Conservation (phyloP, 2,113 vertebrate genomes). For the Eurypyga helias region DNA sequence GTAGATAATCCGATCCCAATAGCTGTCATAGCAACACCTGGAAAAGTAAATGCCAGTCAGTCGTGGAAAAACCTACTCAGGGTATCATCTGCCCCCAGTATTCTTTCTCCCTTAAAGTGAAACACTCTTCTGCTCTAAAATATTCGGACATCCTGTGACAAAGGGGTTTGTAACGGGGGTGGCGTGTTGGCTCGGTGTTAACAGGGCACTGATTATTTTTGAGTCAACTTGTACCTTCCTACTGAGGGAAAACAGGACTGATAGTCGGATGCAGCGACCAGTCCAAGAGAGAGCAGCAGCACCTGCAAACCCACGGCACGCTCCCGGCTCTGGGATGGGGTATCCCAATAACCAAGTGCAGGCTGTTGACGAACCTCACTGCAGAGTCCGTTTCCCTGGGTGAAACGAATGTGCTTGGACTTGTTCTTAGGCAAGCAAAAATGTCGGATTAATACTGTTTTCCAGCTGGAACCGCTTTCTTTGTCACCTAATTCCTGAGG, state of each 20-base stretch:
- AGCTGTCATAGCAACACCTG: background rate
- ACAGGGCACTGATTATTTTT: background rate
- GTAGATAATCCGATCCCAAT: background rate
- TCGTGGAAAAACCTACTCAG: background rate
- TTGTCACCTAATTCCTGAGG: background rate
- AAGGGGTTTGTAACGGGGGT: background rate
- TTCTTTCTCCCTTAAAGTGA: background rate
- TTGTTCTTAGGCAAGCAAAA: background rate
- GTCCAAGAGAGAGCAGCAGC: background rate
- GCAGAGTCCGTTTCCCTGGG: background rate
- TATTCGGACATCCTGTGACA: background rate
- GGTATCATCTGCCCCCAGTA: background rate
- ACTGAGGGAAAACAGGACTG: background rate
- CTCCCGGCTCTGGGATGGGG: background rate
- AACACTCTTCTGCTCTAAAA: background rate
- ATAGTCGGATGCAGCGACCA: background rate
- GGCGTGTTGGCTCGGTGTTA: background rate
- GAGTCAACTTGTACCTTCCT: background rate
- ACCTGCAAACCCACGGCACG: background rate
- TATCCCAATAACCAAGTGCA: rapidly evolving
- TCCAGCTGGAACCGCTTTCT: rapidly evolving
- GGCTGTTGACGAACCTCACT: background rate
- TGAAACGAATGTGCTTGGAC: background rate
- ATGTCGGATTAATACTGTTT: rapidly evolving
- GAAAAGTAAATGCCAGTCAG: background rate